phyloP scores from a whole-genome alignment of 2,797 vertebrate genomes.

The Rousettus madagascariensis region DNA sequence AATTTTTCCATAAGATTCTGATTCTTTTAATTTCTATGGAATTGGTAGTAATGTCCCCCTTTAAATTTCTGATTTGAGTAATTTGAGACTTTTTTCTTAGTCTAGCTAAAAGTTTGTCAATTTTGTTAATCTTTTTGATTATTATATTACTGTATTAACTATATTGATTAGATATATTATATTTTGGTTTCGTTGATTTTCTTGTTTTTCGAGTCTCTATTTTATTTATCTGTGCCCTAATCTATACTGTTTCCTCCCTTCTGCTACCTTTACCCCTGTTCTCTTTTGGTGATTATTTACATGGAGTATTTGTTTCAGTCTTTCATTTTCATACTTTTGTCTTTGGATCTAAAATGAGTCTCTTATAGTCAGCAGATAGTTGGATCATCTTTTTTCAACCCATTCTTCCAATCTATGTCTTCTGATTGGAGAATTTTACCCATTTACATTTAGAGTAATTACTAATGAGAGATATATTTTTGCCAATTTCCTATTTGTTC shows the following conservation, averaged over 20 bases:
- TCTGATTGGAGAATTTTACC: background rate
- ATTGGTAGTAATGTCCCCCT: background rate
- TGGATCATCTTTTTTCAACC: background rate
- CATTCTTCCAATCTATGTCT: background rate
- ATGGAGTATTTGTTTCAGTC: background rate
- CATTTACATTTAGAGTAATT: background rate
- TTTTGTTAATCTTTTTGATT: background rate
- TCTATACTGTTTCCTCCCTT: background rate
- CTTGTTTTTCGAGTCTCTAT: background rate
- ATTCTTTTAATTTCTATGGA: background rate
- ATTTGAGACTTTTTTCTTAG: background rate
- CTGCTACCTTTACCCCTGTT: background rate
- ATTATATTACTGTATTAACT: background rate
- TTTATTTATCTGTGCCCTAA: background rate
- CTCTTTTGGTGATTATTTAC: background rate
- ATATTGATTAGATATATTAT: background rate
- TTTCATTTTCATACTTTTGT: background rate
- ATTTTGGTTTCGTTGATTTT: background rate
- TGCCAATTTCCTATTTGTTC: background rate
- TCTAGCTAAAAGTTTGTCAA: background rate
- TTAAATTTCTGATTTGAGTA: background rate
- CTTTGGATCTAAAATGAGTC: background rate
- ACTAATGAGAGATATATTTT: background rate
- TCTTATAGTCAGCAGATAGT: background rate
- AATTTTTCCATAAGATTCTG: background rate